Evolutionary conservation across 2,888 invertebrate species (phyloP).

Genomic region (Caenorhabditis macrosperma): DNA sequence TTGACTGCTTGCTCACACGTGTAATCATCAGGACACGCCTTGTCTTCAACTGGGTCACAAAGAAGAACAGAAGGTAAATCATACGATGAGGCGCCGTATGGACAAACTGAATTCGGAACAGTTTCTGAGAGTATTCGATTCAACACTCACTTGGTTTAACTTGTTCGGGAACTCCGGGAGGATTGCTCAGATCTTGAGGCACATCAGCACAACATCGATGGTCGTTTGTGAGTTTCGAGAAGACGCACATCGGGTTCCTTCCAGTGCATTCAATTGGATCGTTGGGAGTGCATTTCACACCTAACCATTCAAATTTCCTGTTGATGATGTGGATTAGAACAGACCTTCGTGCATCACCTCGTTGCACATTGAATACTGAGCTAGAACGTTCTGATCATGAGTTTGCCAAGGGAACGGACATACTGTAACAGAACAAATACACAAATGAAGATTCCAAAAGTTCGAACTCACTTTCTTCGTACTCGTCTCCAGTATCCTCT

Average conservation of each 20-base stretch:
- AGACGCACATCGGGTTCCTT: constrained; percentile 71
- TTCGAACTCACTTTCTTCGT: constrained; percentile 64
- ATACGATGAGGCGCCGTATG: constrained; percentile 71
- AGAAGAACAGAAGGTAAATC: constrained; percentile 71
- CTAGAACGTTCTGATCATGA: constrained; percentile 73
- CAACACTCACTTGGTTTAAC: constrained; percentile 69
- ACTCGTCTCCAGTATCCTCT: constrained; percentile 41
- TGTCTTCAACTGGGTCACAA: constrained; percentile 72
- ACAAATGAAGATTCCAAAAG: background rate
- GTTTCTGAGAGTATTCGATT: background rate
- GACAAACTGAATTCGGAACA: constrained; percentile 69
- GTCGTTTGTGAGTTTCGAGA: constrained; percentile 67
- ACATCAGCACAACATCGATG: constrained; percentile 72
- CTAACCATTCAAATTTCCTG: constrained; percentile 11
- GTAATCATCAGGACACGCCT: constrained; percentile 69
- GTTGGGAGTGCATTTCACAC: constrained; percentile 71
- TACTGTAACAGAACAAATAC: constrained; percentile 49
- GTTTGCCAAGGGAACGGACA: constrained; percentile 75
- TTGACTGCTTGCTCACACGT: constrained; percentile 71
- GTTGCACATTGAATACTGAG: constrained; percentile 70
- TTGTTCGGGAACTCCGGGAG: constrained; percentile 72
- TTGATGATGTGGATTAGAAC: background rate
- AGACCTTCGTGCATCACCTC: constrained; percentile 69
- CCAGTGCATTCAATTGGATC: constrained; percentile 76
- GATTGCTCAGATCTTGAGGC: constrained; percentile 70